phyloP scores from a whole-genome alignment of 2,888 invertebrate species.

The Hydraecia micacea region DNA sequence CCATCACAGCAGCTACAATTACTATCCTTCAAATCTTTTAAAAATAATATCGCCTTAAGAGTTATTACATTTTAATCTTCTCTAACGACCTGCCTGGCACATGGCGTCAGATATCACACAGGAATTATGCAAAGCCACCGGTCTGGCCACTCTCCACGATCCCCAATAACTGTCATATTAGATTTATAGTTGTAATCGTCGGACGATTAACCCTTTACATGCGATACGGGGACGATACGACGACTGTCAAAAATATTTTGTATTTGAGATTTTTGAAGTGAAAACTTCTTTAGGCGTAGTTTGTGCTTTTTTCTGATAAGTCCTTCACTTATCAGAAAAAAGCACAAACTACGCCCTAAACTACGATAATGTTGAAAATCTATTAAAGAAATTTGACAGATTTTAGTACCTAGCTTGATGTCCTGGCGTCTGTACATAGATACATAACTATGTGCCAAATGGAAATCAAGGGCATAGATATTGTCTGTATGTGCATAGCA shows the following conservation, averaged over 20 bases:
- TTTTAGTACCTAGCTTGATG: no score
- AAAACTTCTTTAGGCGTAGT: neutral
- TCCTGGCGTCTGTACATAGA: no score
- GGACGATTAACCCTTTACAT: slow-evolving; percentile 55
- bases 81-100: slow-evolving; percentile 54
- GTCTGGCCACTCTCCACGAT: slow-evolving; percentile 68
- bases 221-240: slow-evolving; percentile 57
- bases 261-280: neutral
- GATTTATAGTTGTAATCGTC: slow-evolving; percentile 75
- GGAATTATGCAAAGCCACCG: slow-evolving; percentile 77
- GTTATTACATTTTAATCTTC: slow-evolving; percentile 57
- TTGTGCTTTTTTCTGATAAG: no score
- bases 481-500: neutral
- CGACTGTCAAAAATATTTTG: slow-evolving; percentile 8
- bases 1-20: no score
- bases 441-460: no score
- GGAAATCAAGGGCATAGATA: no score
- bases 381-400: no score
- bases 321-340: no score
- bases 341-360: no score
- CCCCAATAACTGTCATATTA: slow-evolving; percentile 72
- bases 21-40: neutral
- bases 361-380: no score
- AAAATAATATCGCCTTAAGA: slow-evolving; percentile 22
- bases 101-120: slow-evolving; percentile 63